Conservation (phyloP, 2,797 vertebrate genomes). For the Picus viridis region DNA sequence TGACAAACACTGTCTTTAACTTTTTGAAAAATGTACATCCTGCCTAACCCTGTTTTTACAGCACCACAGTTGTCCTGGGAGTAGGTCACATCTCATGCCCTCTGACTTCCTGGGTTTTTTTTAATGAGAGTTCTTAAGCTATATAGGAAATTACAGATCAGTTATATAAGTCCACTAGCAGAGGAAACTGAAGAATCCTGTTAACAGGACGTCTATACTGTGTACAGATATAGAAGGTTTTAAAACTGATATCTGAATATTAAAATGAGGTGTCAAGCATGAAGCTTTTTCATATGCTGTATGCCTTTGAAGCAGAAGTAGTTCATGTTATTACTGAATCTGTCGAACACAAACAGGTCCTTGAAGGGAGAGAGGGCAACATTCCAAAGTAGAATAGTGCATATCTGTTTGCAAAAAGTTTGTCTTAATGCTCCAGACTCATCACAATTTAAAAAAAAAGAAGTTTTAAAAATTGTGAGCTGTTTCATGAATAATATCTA, state of each 20-base stretch:
- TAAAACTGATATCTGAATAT: slow-evolving; percentile 53
- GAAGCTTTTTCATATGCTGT: slow-evolving; percentile 55
- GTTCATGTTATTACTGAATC: slow-evolving; percentile 34
- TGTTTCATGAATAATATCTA: slow-evolving; percentile 77
- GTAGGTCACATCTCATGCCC: slow-evolving; percentile 55
- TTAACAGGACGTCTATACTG: slow-evolving; percentile 20
- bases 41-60: slow-evolving; percentile 74
- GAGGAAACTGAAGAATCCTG: slow-evolving; percentile 27
- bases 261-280: slow-evolving; percentile 54
- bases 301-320: slow-evolving; percentile 54
- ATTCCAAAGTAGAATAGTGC: slow-evolving; percentile 66
- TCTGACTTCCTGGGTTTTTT: slow-evolving; percentile 33
- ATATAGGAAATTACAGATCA: slow-evolving; percentile 54
- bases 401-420: slow-evolving; percentile 69
- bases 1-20: slow-evolving; percentile 78
- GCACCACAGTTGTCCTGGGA: slow-evolving; percentile 71
- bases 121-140: slow-evolving; percentile 50
- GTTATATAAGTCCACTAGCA: slow-evolving; percentile 59
- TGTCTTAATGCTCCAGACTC: slow-evolving; percentile 64
- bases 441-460: slow-evolving; percentile 38
- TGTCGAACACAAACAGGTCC: slow-evolving; percentile 25
- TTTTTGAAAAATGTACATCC: slow-evolving; percentile 72
- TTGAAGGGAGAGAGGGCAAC: slow-evolving; percentile 64
- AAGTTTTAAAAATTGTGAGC: slow-evolving; percentile 74
- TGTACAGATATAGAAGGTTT: slow-evolving; percentile 47